Evolutionary conservation across 1,140 invertebrate genomes (phyloP).

Genomic region (Drosophila ambigua): DNA sequence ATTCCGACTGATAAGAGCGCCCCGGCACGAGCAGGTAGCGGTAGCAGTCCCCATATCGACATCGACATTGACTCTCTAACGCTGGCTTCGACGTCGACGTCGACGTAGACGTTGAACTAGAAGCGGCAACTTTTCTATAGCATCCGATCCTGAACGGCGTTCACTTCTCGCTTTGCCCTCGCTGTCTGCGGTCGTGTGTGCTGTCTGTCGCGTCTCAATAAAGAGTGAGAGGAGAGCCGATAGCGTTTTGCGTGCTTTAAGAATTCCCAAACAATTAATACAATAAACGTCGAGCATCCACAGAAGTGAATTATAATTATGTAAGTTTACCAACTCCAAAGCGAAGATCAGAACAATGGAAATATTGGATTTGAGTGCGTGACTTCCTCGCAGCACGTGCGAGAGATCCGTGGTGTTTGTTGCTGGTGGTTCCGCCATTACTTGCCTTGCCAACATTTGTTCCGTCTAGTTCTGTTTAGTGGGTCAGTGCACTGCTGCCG

Average conservation of each 20-base stretch:
- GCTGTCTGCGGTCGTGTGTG: constrained; percentile 68
- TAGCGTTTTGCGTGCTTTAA: constrained; percentile 16
- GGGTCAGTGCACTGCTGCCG: constrained; percentile 69
- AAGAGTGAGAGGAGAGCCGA: constrained; percentile 14
- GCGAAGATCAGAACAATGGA: constrained; percentile 1
- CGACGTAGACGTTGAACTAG: background rate
- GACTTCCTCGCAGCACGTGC: constrained; percentile 39
- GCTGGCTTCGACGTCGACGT: background rate
- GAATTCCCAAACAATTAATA: constrained; percentile 16
- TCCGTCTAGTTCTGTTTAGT: constrained; percentile 38
- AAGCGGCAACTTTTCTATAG: constrained; percentile 54
- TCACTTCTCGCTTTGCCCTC: constrained; percentile 74
- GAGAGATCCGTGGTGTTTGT: background rate
- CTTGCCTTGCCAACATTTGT: background rate
- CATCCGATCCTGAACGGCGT: constrained; percentile 66
- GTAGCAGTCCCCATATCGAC: constrained; percentile 26
- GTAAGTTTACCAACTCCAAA: constrained; percentile 46
- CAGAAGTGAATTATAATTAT: constrained; percentile 46
- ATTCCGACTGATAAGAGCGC: constrained; percentile 51
- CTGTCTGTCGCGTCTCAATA: constrained; percentile 38
- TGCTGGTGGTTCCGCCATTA: too few species aligned
- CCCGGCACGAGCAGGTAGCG: constrained; percentile 19
- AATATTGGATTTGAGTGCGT: constrained; percentile 24
- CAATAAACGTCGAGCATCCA: background rate
- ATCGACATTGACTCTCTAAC: constrained; percentile 4